These are phyloP conservation scores for Beaufortia kweichowensis DNA, from an alignment of 2,113 vertebrate species.

Conservation along the genomic window DNA sequence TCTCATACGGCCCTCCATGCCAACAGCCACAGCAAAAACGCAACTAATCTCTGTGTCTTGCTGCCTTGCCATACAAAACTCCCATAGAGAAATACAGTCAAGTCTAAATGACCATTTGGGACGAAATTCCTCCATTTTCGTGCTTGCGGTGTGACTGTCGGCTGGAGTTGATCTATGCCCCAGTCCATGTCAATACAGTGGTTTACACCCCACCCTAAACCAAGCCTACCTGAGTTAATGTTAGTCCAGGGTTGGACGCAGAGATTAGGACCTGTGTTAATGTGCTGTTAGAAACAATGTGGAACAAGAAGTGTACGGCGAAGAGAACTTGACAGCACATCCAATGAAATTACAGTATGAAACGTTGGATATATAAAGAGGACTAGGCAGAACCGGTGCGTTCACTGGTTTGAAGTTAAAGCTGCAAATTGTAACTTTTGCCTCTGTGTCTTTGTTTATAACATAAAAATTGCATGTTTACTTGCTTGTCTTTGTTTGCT, in stretches of 20 bases:
- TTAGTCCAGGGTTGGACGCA: conserved; percentile 1
- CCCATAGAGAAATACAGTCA: background rate
- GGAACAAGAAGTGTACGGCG: background rate
- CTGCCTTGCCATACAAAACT: background rate
- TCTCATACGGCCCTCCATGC: background rate
- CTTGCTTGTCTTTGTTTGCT: too few relatives aligned
- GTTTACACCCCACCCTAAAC: conserved; percentile 11
- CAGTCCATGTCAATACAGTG: background rate
- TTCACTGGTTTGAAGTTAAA: too few relatives aligned
- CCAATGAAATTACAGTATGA: background rate
- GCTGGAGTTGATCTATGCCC: background rate
- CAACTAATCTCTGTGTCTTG: too few relatives aligned
- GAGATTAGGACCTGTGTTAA: background rate
- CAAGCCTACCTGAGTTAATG: background rate
- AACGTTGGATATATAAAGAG: too few relatives aligned
- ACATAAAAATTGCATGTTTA: too few relatives aligned
- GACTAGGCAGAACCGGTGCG: too few relatives aligned
- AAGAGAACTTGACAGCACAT: background rate
- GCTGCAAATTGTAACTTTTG: too few relatives aligned
- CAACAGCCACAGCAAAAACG: too few relatives aligned
- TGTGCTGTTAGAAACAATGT: background rate
- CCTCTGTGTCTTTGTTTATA: too few relatives aligned
- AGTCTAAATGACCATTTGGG: background rate
- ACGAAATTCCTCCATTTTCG: background rate
- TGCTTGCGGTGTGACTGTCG: background rate